These are phyloP conservation scores for Cisticola juncidis DNA, from an alignment of 2,113 vertebrate species.

Conservation along the genomic window DNA sequence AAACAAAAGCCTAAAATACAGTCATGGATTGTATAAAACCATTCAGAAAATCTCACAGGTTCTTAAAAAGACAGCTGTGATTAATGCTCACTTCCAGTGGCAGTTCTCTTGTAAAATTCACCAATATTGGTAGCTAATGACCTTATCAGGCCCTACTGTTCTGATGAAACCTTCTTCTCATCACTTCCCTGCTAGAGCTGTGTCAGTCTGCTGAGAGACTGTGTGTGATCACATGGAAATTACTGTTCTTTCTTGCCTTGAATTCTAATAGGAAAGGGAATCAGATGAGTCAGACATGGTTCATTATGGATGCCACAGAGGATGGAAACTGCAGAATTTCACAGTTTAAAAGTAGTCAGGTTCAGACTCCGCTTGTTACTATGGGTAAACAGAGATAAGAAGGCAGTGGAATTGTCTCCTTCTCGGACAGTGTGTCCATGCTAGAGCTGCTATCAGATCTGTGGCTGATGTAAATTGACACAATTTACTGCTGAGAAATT, in stretches of 20 bases:
- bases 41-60: not conserved
- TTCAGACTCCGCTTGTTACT: not conserved
- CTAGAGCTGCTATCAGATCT: not conserved
- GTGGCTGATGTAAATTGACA: not conserved
- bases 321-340: not conserved
- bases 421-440: not conserved
- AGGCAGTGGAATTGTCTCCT: not conserved
- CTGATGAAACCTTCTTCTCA: not conserved
- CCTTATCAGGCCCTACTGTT: not conserved
- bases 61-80: not conserved
- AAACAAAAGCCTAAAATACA: not conserved
- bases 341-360: not conserved
- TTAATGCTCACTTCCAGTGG: not conserved
- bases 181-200: not conserved
- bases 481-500: not conserved
- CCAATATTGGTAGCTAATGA: not conserved
- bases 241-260: not conserved
- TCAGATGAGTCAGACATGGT: rapidly evolving
- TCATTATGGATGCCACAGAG: not conserved
- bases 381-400: not conserved
- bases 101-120: not conserved
- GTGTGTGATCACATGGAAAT: not conserved
- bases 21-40: not conserved
- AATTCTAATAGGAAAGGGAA: not conserved
- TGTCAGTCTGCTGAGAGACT: not conserved